Conservation (phyloP, 2,113 vertebrate species). For the Galeopterus variegatus region DNA sequence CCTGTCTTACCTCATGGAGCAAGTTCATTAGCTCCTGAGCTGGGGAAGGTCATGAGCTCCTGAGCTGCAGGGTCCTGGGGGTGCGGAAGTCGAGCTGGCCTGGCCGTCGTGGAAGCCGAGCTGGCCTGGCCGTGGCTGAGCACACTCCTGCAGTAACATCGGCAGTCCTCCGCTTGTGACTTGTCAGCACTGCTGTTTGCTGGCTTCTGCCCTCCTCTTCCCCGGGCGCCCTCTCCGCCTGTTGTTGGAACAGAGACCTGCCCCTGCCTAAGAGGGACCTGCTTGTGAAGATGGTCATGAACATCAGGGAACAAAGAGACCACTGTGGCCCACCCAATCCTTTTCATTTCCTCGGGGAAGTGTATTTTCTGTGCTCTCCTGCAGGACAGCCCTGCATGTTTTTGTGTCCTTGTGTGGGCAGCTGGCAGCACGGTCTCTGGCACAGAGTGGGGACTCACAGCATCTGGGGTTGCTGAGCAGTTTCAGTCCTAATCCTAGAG, state of each 20-base stretch:
- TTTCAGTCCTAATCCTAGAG: background rate
- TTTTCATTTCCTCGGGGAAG: accelerated
- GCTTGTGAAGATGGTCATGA: background rate
- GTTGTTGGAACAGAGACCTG: background rate
- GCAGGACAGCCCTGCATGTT: accelerated
- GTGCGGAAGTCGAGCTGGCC: too few relatives aligned
- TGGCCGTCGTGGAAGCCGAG: too few relatives aligned
- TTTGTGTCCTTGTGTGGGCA: accelerated
- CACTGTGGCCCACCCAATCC: accelerated
- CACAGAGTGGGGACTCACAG: accelerated
- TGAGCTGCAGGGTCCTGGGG: background rate
- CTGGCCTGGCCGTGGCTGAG: background rate
- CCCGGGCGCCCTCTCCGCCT: accelerated
- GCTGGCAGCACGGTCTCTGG: accelerated
- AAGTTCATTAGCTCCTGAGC: accelerated
- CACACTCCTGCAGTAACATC: accelerated
- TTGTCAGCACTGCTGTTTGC: accelerated
- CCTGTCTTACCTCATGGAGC: background rate
- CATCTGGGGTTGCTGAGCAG: accelerated
- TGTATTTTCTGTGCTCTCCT: accelerated
- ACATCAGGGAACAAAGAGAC: too few relatives aligned
- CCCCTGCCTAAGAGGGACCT: background rate
- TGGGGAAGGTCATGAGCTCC: background rate
- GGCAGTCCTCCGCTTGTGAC: too few relatives aligned
- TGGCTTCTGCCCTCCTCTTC: background rate